phyloP scores from a whole-genome alignment of 2,888 invertebrate species.

The Tuberolachnus salignus region DNA sequence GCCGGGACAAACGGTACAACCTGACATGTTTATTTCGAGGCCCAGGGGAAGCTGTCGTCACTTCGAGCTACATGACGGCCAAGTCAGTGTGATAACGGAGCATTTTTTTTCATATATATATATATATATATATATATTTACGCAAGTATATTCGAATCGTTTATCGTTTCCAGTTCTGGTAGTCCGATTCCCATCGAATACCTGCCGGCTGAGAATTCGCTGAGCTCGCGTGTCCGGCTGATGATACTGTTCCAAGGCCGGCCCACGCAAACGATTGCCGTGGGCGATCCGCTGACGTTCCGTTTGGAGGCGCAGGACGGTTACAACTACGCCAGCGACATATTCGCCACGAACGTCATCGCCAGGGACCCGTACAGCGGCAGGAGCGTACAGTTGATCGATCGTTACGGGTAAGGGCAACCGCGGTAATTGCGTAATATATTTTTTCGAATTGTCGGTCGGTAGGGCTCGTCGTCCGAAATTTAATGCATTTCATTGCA shows the following conservation, averaged over 20 bases:
- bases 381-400: slow-evolving; percentile 85
- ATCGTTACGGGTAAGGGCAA: slow-evolving; percentile 78
- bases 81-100: no score
- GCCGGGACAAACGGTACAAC: slow-evolving; percentile 88
- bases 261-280: slow-evolving; percentile 91
- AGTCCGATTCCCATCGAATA: slow-evolving; percentile 93
- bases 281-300: slow-evolving; percentile 89
- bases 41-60: slow-evolving; percentile 90
- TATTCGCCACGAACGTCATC: slow-evolving; percentile 91
- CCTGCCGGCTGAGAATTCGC: slow-evolving; percentile 86
- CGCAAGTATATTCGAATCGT: neutral
- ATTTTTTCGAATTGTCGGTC: no score
- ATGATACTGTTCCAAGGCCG: slow-evolving; percentile 87
- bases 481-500: no score
- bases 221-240: slow-evolving; percentile 85
- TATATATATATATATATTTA: no score
- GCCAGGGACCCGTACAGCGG: slow-evolving; percentile 92
- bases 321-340: slow-evolving; percentile 84
- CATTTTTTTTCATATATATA: no score
- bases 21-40: slow-evolving; percentile 90
- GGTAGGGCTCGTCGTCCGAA: no score
- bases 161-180: slow-evolving; percentile 72
- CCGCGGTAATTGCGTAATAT: no score
- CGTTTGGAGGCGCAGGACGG: slow-evolving; percentile 87
- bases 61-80: slow-evolving; percentile 89